Base-by-base conservation (phyloP, 2,888 invertebrate genomes). In the Ypsolopha sequella region DNA sequence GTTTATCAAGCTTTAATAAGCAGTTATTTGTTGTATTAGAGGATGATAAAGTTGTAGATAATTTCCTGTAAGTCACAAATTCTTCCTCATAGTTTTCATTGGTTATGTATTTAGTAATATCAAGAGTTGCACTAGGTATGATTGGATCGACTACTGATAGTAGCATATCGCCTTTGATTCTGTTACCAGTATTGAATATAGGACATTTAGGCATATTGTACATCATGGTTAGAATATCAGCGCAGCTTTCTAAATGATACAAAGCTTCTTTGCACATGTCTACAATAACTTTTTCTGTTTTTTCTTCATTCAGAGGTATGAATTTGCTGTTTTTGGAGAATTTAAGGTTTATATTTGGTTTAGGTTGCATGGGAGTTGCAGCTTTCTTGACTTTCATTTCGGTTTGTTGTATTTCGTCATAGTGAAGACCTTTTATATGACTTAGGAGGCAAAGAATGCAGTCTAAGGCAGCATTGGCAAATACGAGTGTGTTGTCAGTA, bases 181-280 rank as follows among this genome's bases (percentile, higher is more conserved):
- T 89, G 66, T 96, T 94, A 0, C 96, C 95, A 10, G 96, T 92
- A 73, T 96, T 95, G 68, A 97, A 97, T 55, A 93, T 93, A 0
- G 97, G 97, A 71, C 96, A 96, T 62, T 95, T 95, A 0, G 97
- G 96, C 96, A 97, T 97, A 64, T 92, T 92, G 75, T 95, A 95
- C 96, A 97, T 96, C 78, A 95, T 94, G 3, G 94, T 92, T 51
- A 98, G 80, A 60, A 97, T 96, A 56, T 93, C 92, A 53, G 94
- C 94, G 70, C 96, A 97, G 60, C 92, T 94, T 68, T 95, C 91
- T 36, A 98, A 84, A 66, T 96, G 94, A 61, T 93, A 93, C 35
- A 98, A 79, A 0, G 96, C 95, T 67, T 95, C 94, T 66, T 92
- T 81, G 71, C 91, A 90, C 82, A 93, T 80, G 75, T 91, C 87